These are phyloP conservation scores for Narcine bancroftii DNA, from an alignment of 2,113 vertebrate species.

Conservation along the genomic window DNA sequence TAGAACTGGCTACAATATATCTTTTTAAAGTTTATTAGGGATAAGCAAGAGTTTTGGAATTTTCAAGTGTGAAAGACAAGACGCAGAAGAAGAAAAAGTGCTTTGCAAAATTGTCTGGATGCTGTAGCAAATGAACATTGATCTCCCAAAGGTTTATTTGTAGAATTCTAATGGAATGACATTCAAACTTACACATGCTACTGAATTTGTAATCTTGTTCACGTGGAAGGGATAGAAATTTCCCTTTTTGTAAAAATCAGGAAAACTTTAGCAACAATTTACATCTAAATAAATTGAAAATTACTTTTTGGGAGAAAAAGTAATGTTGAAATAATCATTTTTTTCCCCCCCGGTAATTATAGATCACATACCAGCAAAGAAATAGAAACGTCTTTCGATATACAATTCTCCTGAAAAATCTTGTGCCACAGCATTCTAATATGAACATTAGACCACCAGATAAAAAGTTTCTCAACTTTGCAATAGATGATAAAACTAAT, in stretches of 20 bases:
- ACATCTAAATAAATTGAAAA: no score
- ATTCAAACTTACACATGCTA: neutral
- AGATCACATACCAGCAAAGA: neutral
- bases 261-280: neutral
- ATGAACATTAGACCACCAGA: neutral
- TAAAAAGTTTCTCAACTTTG: neutral
- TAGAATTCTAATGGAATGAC: neutral
- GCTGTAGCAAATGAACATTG: neutral
- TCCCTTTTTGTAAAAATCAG: neutral
- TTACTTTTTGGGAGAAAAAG: neutral
- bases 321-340: neutral
- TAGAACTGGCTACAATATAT: neutral
- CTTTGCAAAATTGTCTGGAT: neutral
- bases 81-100: neutral
- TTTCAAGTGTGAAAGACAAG: neutral
- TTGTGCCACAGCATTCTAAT: neutral
- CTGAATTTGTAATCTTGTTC: neutral
- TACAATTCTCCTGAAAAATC: neutral
- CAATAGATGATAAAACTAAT: neutral
- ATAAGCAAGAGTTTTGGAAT: constrained; percentile 2
- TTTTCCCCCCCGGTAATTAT: neutral
- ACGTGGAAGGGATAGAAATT: neutral
- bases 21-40: neutral
- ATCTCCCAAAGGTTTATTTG: neutral
- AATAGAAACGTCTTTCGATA: neutral